Conservation (phyloP, 37 sponge, comb jelly and placozoan species). For the Lycopodina hypogea region DNA sequence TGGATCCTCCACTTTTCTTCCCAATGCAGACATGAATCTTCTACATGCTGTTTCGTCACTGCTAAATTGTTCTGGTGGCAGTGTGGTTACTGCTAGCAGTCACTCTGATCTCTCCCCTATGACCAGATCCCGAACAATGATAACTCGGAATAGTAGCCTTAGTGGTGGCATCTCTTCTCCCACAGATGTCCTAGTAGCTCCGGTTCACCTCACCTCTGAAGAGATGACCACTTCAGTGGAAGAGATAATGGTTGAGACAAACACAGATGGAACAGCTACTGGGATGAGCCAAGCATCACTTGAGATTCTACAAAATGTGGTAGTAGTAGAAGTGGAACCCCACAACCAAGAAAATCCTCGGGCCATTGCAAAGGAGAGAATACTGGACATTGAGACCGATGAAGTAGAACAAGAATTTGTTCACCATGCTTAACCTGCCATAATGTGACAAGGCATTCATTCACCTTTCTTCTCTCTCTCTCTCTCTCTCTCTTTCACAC, state of each 20-base stretch:
- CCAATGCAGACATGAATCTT: slow-evolving; percentile 17
- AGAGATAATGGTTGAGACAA: background rate
- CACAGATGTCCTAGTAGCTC: slow-evolving; percentile 53
- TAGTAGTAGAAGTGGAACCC: background rate
- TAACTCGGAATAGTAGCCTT: background rate
- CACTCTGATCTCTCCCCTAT: background rate
- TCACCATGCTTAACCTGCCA: too few species aligned
- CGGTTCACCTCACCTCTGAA: slow-evolving; percentile 11
- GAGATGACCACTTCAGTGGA: background rate
- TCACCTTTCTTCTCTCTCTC: too few species aligned
- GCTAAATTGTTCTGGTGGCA: slow-evolving; percentile 14
- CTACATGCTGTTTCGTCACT: slow-evolving; percentile 53
- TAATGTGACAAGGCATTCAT: too few species aligned
- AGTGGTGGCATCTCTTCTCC: slow-evolving; percentile 58
- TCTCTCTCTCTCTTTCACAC: too few species aligned
- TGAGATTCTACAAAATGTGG: background rate
- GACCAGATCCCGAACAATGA: background rate
- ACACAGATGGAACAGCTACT: background rate
- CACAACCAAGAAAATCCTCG: background rate
- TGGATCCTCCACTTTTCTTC: background rate
- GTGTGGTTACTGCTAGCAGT: background rate
- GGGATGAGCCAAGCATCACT: background rate
- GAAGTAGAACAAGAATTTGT: background rate
- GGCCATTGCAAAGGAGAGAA: background rate
- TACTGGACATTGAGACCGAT: background rate